These are phyloP conservation scores for Eutrigla gurnardus DNA, from an alignment of 2,797 vertebrate genomes.

Conservation along the genomic window DNA sequence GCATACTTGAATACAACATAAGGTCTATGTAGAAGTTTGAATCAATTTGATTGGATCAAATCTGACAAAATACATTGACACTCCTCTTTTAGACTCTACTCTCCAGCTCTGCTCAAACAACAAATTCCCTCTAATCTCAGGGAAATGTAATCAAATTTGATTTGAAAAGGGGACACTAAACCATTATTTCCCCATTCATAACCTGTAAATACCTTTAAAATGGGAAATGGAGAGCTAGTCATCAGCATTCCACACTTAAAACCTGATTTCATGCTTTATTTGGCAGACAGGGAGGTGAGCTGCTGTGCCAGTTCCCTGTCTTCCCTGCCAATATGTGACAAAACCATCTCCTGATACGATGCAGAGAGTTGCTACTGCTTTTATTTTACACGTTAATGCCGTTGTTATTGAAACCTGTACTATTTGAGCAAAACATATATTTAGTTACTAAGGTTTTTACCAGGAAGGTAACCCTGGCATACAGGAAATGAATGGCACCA, in stretches of 20 bases:
- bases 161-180: conserved; percentile 19
- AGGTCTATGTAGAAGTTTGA: too few species aligned
- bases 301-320: conserved; percentile 8
- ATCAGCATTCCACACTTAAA: conserved; percentile 10
- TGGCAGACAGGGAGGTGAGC: conserved; percentile 4
- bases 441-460: too few species aligned
- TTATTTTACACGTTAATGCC: too few species aligned
- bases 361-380: too few species aligned
- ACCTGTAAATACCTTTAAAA: conserved; percentile 19
- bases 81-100: too few species aligned
- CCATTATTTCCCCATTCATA: conserved; percentile 24
- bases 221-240: conserved; percentile 3
- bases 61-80: too few species aligned
- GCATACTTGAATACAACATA: too few species aligned
- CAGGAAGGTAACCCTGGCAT: too few species aligned
- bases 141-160: conserved; percentile 12
- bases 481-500: too few species aligned
- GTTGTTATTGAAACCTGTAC: too few species aligned
- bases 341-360: background rate
- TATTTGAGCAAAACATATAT: too few species aligned
- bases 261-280: conserved; percentile 18
- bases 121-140: conserved; percentile 17
- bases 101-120: conserved; percentile 8
- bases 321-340: conserved; percentile 3
- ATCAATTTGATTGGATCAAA: too few species aligned